These are phyloP conservation scores for Ctenopoma kingsleyae DNA, from an alignment of 2,797 vertebrate genomes.

Conservation along the genomic window DNA sequence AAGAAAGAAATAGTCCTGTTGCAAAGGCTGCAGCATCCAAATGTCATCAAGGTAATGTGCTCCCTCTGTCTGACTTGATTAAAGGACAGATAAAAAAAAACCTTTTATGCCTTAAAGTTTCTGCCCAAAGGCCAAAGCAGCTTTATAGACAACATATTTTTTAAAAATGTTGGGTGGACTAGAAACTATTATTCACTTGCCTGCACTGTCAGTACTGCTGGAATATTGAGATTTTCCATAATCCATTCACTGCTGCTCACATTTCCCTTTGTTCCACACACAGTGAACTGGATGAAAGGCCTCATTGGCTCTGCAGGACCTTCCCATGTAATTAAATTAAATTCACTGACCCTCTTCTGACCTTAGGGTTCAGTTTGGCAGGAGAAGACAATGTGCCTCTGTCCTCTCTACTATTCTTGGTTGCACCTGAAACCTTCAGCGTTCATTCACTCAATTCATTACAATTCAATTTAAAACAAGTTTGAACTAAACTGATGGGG, in stretches of 20 bases:
- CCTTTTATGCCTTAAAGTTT: not conserved
- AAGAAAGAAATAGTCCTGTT: conserved; percentile 90
- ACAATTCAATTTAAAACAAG: conserved; percentile 48
- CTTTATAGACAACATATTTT: not conserved
- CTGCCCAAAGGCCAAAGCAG: not conserved
- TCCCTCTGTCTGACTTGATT: not conserved
- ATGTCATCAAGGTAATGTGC: conserved; percentile 87
- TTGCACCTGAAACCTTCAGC: conserved; percentile 53
- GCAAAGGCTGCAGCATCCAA: conserved; percentile 88
- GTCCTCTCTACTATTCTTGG: conserved; percentile 57
- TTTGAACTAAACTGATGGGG: conserved; percentile 31
- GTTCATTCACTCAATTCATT: conserved; percentile 65
- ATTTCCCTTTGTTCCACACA: conserved; percentile 71
- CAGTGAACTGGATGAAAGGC: conserved; percentile 56
- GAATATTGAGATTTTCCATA: conserved; percentile 55
- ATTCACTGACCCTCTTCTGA: conserved; percentile 74
- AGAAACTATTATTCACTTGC: not conserved
- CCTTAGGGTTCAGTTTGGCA: conserved; percentile 71
- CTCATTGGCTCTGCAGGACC: conserved; percentile 59
- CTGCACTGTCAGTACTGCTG: conserved; percentile 24
- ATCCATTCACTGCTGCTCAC: conserved; percentile 50
- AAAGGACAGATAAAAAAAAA: not conserved
- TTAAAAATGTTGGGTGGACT: not conserved
- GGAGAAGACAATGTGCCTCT: conserved; percentile 77
- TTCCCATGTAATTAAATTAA: conserved; percentile 80